These are phyloP conservation scores for Anaspis maculata DNA, from an alignment of 2,888 invertebrate species.

Conservation along the genomic window DNA sequence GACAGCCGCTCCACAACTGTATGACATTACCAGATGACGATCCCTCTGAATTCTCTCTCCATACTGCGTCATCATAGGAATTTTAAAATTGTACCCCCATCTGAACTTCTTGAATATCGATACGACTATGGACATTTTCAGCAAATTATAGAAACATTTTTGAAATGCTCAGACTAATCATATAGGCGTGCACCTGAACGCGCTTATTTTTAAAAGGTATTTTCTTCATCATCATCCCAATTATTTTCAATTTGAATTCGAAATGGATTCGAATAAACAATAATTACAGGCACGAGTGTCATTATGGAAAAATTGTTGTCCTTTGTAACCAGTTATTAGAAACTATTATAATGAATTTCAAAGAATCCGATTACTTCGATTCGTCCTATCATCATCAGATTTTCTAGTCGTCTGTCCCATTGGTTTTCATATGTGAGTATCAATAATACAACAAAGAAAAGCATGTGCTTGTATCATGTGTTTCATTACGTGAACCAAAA, in stretches of 20 bases:
- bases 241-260: too few relatives aligned
- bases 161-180: too few relatives aligned
- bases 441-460: too few relatives aligned
- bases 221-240: too few relatives aligned
- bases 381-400: too few relatives aligned
- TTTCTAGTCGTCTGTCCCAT: conserved; percentile 12
- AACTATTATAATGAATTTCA: conserved; percentile 33
- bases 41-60: conserved; percentile 1
- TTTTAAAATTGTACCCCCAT: neutral
- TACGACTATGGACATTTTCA: too few relatives aligned
- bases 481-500: conserved; percentile 14
- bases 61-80: neutral
- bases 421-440: too few relatives aligned
- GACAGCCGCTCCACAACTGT: neutral
- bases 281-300: conserved; percentile 27
- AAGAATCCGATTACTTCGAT: conserved; percentile 27
- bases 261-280: conserved; percentile 13
- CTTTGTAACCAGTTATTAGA: conserved; percentile 28
- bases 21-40: too few relatives aligned
- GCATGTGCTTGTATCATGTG: conserved; percentile 11
- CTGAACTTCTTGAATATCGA: too few relatives aligned
- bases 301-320: conserved; percentile 31
- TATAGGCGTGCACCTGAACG: too few relatives aligned
- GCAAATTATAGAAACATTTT: too few relatives aligned
- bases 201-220: too few relatives aligned